These are phyloP conservation scores for Heterochromis multidens DNA, from an alignment of 2,113 vertebrate species.

Conservation along the genomic window DNA sequence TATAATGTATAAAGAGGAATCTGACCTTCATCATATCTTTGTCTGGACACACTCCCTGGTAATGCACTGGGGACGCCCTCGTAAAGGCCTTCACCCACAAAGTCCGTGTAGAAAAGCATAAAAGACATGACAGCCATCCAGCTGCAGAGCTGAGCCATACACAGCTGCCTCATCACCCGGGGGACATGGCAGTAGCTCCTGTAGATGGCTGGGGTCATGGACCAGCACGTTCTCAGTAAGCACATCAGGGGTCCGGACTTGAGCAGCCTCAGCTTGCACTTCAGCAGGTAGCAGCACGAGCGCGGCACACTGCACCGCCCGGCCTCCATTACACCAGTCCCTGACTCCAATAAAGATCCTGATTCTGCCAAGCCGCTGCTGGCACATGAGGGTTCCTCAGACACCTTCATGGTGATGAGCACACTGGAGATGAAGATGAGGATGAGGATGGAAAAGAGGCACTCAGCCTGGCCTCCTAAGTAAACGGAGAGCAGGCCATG, in stretches of 20 bases:
- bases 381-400: constrained; percentile 53
- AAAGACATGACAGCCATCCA: constrained; percentile 83
- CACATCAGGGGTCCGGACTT: constrained; percentile 71
- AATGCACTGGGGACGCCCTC: constrained; percentile 75
- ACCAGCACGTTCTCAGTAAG: constrained; percentile 73
- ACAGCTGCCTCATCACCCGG: constrained; percentile 75
- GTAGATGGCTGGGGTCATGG: constrained; percentile 78
- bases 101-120: constrained; percentile 84
- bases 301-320: constrained; percentile 41
- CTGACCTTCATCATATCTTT: constrained; percentile 80
- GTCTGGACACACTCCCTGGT: constrained; percentile 67
- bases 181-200: constrained; percentile 79
- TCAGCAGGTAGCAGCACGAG: constrained; percentile 66
- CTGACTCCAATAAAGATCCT: constrained; percentile 34
- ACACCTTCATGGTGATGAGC: constrained; percentile 79
- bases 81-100: constrained; percentile 79
- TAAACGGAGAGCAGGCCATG: constrained; percentile 66
- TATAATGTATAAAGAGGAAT: not conserved
- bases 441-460: constrained; percentile 78
- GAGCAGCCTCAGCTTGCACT: constrained; percentile 64
- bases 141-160: constrained; percentile 80
- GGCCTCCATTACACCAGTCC: not conserved
- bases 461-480: constrained; percentile 77
- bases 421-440: constrained; percentile 76
- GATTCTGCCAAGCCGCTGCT: not conserved